Base-by-base conservation (phyloP, 2,888 invertebrate genomes). In the Thyatira batis region DNA sequence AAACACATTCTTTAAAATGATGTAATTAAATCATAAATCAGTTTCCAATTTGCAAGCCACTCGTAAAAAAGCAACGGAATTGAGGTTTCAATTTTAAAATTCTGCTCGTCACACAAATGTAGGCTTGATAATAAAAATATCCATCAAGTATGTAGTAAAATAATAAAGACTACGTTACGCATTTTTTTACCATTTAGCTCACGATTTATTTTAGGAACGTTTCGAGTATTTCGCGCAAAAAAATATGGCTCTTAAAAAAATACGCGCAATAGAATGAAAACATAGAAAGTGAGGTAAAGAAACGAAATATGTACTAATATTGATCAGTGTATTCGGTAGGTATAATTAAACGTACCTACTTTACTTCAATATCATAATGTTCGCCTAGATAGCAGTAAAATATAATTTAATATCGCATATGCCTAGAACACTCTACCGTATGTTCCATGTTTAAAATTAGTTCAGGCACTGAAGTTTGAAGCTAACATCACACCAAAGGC, bases 121-220 rank as follows among this genome's bases (percentile, higher is more conserved):
- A n/a, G 10, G 17, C 23, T 45, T 20, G 39, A 39, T 17, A 20
- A 27, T 45, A 39, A 51, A 55, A 45, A 45, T 45, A 49, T 45
- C 39, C 45, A 52, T 21, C 49, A 45, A 33, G 45, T 49, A 25
- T 25, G 49, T 49, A 27, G 49, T 52, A 52, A 49, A 49, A 54
- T 51, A 51, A 54, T 45, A 51, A 45, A 30, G 44, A 28, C 21
- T n/a, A 13, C 23, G 23, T 6, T 17, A 39, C 39, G 39, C 39
- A n/a, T 17, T 33, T 13, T 49, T 30, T 48, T 28, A 53, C n/a
- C 33, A 33, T 33, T 33, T 33, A 5, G 13, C 17, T 17, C 10
- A 23, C 6, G 46, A 50, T 55, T 60, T 55, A 53, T 60, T 55
- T 55, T 27, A 27, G 30, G 49, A 51, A 23, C 53, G 17, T 50